Percentiles rank a stretch among this genome's conserved stretches.
Conservation (phyloP, 2,888 invertebrate genomes). For the Agriotes lineatus region DNA sequence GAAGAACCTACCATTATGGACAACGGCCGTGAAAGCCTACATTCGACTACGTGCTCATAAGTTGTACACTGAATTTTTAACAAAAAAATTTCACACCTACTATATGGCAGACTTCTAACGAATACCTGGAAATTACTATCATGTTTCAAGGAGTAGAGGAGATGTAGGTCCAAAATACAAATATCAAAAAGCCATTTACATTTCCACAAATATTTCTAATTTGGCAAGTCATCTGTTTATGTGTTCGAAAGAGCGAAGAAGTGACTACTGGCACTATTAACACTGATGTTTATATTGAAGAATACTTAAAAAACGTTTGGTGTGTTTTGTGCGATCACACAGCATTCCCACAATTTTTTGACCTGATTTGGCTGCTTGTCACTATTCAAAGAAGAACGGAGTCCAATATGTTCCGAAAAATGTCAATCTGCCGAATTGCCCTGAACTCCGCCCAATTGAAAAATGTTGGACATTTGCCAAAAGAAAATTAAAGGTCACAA, state of each 20-base stretch:
- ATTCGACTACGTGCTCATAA: too few relatives aligned
- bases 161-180: not conserved
- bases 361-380: not conserved
- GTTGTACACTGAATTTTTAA: conserved; percentile 3
- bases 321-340: not conserved
- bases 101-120: not conserved
- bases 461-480: not conserved
- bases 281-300: not conserved
- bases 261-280: not conserved
- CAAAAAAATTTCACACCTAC: not conserved
- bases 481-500: not conserved
- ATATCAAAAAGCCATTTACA: not conserved
- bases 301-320: not conserved
- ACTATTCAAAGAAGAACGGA: not conserved
- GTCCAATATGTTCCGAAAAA: not conserved
- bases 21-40: too few relatives aligned
- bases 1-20: too few relatives aligned
- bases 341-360: not conserved
- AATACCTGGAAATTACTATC: not conserved
- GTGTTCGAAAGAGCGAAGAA: not conserved
- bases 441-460: not conserved
- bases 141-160: not conserved
- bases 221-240: not conserved
- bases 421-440: not conserved
- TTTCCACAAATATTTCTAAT: not conserved